Conservation (phyloP, 2,888 invertebrate species). For the Yponomeuta cagnagella region DNA sequence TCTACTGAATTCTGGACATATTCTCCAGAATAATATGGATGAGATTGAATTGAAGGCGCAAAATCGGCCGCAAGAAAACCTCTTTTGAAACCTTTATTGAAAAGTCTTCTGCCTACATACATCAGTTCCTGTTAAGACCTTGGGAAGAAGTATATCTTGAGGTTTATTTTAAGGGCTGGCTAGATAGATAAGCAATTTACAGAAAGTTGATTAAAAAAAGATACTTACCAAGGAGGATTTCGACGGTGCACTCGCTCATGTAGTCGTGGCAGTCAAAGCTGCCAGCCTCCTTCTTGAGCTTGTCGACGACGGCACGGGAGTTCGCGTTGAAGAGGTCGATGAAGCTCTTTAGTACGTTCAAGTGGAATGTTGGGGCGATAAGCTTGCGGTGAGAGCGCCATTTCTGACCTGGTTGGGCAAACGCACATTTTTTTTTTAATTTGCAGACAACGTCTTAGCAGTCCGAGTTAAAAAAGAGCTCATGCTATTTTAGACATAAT, state of each 20-base stretch:
- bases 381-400: conserved; percentile 91
- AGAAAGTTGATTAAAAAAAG: background rate
- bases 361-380: conserved; percentile 91
- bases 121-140: too few species aligned
- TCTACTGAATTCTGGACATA: too few species aligned
- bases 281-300: conserved; percentile 81
- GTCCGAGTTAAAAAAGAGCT: too few species aligned
- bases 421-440: background rate
- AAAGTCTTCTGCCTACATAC: too few species aligned
- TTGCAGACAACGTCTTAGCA: background rate
- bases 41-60: too few species aligned
- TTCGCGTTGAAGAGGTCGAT: conserved; percentile 90
- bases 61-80: too few species aligned
- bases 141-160: too few species aligned
- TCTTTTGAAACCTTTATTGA: too few species aligned
- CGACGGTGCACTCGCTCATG: conserved; percentile 90
- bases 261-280: conserved; percentile 88
- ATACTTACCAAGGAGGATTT: conserved; percentile 83
- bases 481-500: too few species aligned
- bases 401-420: conserved; percentile 78
- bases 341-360: conserved; percentile 91
- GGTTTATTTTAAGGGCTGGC: too few species aligned
- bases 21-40: too few species aligned
- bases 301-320: conserved; percentile 83
- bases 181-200: too few species aligned